Base-by-base conservation (phyloP, 2,888 invertebrate genomes). In the Yponomeuta plumbellus region DNA sequence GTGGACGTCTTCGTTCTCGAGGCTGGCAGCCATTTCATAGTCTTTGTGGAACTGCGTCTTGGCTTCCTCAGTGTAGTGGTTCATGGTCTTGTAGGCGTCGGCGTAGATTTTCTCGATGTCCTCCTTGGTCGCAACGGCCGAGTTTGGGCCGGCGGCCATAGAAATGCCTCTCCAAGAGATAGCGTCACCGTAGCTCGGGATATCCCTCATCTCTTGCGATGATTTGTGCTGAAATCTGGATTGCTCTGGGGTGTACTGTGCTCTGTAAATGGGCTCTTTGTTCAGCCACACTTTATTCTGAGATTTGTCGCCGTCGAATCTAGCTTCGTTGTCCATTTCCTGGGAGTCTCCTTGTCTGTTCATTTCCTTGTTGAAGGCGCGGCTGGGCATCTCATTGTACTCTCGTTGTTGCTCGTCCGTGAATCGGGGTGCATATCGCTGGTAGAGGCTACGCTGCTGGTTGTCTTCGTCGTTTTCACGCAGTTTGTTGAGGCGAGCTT, bases 81-180 rank as follows among this genome's bases (percentile, higher is more conserved):
- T 84, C 79, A 83, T 80, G 44, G 81, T 77, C 20, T 78, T 75
- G 70, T 80, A 80, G 22, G 90, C 88, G 13, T 83, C 83, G 21
- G 72, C 70, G 75, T 82, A 87, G 68, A 88, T 84, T 17, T 74
- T 77, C 67, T 81, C 79, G 67, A 85, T 81, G 57, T 84, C 83
- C 64, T 80, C 77, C 69, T 78, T 68, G 34, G 69, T 69, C n/a
- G 71, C 71, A 66, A 78, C 72, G 64, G 73, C 72, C 21, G 73
- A 73, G 34, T 75, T 73, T 1, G 80, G 77, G 11, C 75, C 76
- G 44, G 73, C 72, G 65, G 81, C 77, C 70, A 81, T 77, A 66
- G 77, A 70, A 62, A 80, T 71, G 67, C 79, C 78, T 13, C 74
- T 79, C 84, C 84, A 85, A 21, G 72, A 67, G 64, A 82, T 74